Conservation (phyloP, 35 echinoderm and acorn worm genomes). For the Acanthaster planci region DNA sequence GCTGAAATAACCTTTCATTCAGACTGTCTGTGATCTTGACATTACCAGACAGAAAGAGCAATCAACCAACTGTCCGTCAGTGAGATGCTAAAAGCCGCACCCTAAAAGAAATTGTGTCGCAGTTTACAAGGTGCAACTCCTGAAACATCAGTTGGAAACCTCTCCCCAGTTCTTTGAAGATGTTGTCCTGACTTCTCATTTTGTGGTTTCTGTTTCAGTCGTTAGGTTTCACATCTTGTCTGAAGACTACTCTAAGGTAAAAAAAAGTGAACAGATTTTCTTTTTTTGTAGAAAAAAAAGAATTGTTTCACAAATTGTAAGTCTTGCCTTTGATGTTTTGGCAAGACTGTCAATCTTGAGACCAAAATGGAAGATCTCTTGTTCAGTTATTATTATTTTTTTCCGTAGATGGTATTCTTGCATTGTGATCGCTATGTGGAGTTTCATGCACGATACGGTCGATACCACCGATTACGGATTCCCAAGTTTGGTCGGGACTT, state of each 20-base stretch:
- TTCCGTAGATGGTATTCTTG: conserved; percentile 80
- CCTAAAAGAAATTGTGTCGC: too few relatives aligned
- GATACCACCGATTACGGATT: conserved; percentile 84
- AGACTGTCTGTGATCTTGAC: too few relatives aligned
- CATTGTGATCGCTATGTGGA: conserved; percentile 89
- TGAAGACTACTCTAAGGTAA: conserved; percentile 96
- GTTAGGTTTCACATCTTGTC: conserved; percentile 87
- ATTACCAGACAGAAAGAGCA: too few relatives aligned
- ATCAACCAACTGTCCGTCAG: too few relatives aligned
- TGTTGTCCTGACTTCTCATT: not conserved
- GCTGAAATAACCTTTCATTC: too few relatives aligned
- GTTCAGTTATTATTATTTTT: not conserved
- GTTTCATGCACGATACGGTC: conserved; percentile 85
- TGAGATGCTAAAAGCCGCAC: too few relatives aligned
- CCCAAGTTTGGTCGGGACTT: conserved; percentile 87
- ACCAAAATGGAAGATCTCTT: not conserved
- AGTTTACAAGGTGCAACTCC: too few relatives aligned
- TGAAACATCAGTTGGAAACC: too few relatives aligned
- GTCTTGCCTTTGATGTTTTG: not conserved
- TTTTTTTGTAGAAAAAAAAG: too few relatives aligned
- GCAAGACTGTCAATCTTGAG: too few relatives aligned
- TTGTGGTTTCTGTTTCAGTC: conserved; percentile 54
- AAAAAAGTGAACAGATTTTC: not conserved
- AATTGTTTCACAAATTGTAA: not conserved
- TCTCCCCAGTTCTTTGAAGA: not conserved